Evolutionary conservation across 2,113 vertebrate genomes (phyloP), one percentile per base, ranked within the genome.

Genomic region (Calyptommatus sinebrachiatus): DNA sequence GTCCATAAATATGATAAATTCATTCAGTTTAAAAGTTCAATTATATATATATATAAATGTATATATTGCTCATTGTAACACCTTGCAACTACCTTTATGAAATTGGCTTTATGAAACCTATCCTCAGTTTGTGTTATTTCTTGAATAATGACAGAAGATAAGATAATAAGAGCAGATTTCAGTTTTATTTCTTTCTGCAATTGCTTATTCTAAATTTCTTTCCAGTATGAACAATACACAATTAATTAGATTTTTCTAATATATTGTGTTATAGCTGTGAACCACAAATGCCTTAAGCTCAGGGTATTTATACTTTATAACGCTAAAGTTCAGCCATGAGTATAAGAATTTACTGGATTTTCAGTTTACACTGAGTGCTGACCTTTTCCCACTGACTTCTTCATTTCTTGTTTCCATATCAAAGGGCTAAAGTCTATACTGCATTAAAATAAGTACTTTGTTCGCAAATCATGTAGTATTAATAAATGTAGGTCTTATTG

Each of bases 71-170:
- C 87, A 68, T 68, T 74, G 85, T 88, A 79, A 83, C 77, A 76
- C 70, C 87, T 89, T 63, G 77, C 84, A 84, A 63, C 0, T 28
- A 66, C 68, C 87, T 76, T 88, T 70, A 78, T 61, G 53, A 35
- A 78, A 29, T 41, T 28, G 66, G 65, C 87, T 76, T 88, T 70
- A 78, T 61, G 53, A 35, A 78, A 29, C 12, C 45, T 89, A 87
- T 91, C 89, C 91, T 89, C 89, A 91, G 85, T 87, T 80, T 89
- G 85, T 77, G 89, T 86, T 83, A 82, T 78, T 83, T 84, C 71
- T 83, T 89, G 75, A 48, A 71, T 84, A 86, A 76, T 31, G 35
- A 41, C 35, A 41, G 3, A 41, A 41, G 35, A 4, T 41, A 41
- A 41, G 35, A 41, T 41, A 84, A 86, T 88, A 71, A 71, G 28